Base-by-base conservation (phyloP, 2,888 invertebrate genomes). In the Heliconius erato region DNA sequence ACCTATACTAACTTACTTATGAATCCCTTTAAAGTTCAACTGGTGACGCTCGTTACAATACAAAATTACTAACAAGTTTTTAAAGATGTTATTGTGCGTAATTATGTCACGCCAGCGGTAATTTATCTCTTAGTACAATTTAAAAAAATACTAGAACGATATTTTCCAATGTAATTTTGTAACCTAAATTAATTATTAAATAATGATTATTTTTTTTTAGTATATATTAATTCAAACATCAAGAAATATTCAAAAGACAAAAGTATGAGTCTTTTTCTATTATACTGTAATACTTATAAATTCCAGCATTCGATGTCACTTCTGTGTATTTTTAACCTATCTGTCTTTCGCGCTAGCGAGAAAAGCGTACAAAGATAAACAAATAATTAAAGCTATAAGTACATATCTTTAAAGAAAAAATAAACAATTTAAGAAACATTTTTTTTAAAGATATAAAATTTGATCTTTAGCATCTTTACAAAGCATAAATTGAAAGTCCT, bases 401-500 rank as follows among this genome's bases (percentile, higher is more conserved):
- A 16, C 32, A 19, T n/a, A 69, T 35, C 3, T 40, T 23, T 11
- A 40, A 40, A 65, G 5, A 77, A 44, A n/a, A 14, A 16, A 2
- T 40, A 63, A 63, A 67, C 14, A 77, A 40, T n/a, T 63, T 6
- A 14, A 76, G 0, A 65, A 32, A 63, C 63, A 11, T 74, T 54
- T 26, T 74, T 7, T n/a, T 63, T 26, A 59, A 32, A 40, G n/a
- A n/a, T 35, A 35, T 16, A 76, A 63, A 63, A 63, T 76, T n/a
- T 76, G 32, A 78, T 44, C 7, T 67, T 68, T 44, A 49, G 49
- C n/a, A n/a, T n/a, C n/a, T n/a, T n/a, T 67, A 67, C 32, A 78
- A 72, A 78, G 54, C 49, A 49, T 67, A 80, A 79, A 71, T 74
- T 74, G 49, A 67, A 80, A 74, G 49, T 80, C 49, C 49, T 67